Conservation (phyloP, 2,888 invertebrate genomes). For the Kuschelorhynchus macadamiae region DNA sequence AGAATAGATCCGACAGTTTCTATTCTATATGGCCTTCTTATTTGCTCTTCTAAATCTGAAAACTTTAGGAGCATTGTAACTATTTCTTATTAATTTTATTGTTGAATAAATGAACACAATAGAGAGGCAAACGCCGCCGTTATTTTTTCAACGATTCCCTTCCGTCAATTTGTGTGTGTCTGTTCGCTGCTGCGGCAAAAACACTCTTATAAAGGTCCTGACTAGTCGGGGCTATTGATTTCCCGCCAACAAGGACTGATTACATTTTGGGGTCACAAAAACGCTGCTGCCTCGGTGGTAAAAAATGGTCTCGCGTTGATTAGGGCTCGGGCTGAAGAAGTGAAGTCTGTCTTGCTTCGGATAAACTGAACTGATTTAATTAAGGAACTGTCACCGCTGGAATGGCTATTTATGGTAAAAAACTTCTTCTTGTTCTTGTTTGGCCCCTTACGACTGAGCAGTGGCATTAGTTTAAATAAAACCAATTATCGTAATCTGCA, state of each 20-base stretch:
- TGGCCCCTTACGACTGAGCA: too few relatives aligned
- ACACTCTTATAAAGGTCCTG: conserved; percentile 38
- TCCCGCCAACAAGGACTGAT: conserved; percentile 40
- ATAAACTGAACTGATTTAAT: not conserved
- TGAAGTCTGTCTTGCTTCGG: conserved; percentile 4
- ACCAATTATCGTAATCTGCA: too few relatives aligned
- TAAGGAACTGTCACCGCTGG: too few relatives aligned
- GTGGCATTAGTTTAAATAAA: too few relatives aligned
- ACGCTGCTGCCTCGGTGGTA: conserved; percentile 17
- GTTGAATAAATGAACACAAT: too few relatives aligned
- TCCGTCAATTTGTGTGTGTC: conserved; percentile 23
- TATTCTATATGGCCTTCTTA: too few relatives aligned
- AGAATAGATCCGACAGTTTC: too few relatives aligned
- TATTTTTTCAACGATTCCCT: not conserved
- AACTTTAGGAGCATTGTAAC: too few relatives aligned
- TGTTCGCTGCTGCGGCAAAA: conserved; percentile 28
- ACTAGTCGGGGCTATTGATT: conserved; percentile 41
- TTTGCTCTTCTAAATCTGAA: too few relatives aligned
- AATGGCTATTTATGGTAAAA: too few relatives aligned
- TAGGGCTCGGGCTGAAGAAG: conserved; percentile 20
- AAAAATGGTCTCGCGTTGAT: conserved; percentile 39
- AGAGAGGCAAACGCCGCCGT: not conserved
- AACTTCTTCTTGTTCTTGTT: too few relatives aligned
- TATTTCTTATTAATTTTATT: too few relatives aligned
- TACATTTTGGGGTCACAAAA: conserved; percentile 35